Evolutionary conservation across 2,797 vertebrate species (phyloP), one percentile per base, ranked within the genome.

Genomic region (Pangasius larnaudii): DNA sequence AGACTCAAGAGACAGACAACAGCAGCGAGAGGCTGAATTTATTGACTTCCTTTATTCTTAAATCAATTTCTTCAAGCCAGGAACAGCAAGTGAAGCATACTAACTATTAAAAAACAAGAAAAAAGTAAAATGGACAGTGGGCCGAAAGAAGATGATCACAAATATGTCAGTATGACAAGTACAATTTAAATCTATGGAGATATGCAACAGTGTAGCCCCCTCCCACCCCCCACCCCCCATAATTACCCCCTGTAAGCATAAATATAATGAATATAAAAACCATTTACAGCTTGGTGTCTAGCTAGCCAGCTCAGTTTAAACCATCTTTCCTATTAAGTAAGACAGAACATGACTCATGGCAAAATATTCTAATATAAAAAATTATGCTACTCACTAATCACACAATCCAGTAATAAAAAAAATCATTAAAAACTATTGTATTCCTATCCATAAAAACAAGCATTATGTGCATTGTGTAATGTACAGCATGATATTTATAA

Each of bases 41-140:
- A 78, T 86, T 51, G 74, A 49, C 72, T 86, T 86, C 39, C 39
- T 86, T 86, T 51, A 36, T 65, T 65, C 72, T 86, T 86, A 86
- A 86, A 86, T 86, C 51, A 85, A 63, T 72, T 85, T 30, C n/a
- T 77, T 75, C 16, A 65, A 77, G n/a, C 85, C 58, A 77, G 58
- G 30, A 69, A 84, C n/a, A 69, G 82, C 22, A 61, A n/a, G 79
- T 63, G 56, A 59, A 80, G 56, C 1, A 30, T 33, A 67, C 24
- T 81, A 81, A 80, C 59, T 49, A 18, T 83, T 67, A 67, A 51
- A 67, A 84, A 67, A 84, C 0, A 30, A 2, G 5, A 24, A 49
- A 51, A 22, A 33, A 33, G 5, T 1, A 42, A 51, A 69, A 53
- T 53, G 9, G 46, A 33, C 42, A 49, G 19, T 59, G 22, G 22